A percentile compares a stretch with the other conserved stretches of the same genome.
Evolutionary conservation across 2,797 vertebrate genomes (phyloP).

Genomic region (Pachyuromys duprasi): DNA sequence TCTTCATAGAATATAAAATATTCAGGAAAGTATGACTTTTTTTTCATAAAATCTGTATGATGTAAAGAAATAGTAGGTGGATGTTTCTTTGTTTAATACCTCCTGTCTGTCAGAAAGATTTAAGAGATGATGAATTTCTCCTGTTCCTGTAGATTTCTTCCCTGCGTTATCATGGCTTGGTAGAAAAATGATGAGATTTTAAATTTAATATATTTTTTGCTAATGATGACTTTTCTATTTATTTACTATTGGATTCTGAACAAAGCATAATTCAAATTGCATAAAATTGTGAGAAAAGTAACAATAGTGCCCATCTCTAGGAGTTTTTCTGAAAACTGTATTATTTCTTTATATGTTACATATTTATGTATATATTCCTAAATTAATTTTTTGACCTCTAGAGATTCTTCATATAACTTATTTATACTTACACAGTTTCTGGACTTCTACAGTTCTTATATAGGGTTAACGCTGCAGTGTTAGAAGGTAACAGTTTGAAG

Average conservation of each 20-base stretch:
- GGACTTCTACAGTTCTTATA: neutral
- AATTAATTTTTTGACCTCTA: neutral
- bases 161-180: neutral
- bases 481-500: neutral
- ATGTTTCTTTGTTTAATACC: neutral
- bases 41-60: neutral
- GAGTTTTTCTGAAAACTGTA: neutral
- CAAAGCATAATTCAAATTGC: neutral
- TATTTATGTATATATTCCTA: neutral
- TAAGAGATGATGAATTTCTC: neutral
- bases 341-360: neutral
- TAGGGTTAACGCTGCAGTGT: neutral
- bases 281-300: neutral
- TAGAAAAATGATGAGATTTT: neutral
- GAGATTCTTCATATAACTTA: neutral
- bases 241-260: neutral
- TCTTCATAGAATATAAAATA: constrained; percentile 1
- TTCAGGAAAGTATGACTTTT: neutral
- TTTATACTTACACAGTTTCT: neutral
- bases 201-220: neutral
- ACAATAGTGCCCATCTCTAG: neutral
- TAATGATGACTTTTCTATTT: neutral
- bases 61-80: neutral
- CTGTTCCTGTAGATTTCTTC: neutral
- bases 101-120: neutral